Percentiles rank a stretch among this genome's conserved stretches.
Evolutionary conservation across 2,113 vertebrate species (phyloP).

Genomic region (Xiphorhynchus elegans): DNA sequence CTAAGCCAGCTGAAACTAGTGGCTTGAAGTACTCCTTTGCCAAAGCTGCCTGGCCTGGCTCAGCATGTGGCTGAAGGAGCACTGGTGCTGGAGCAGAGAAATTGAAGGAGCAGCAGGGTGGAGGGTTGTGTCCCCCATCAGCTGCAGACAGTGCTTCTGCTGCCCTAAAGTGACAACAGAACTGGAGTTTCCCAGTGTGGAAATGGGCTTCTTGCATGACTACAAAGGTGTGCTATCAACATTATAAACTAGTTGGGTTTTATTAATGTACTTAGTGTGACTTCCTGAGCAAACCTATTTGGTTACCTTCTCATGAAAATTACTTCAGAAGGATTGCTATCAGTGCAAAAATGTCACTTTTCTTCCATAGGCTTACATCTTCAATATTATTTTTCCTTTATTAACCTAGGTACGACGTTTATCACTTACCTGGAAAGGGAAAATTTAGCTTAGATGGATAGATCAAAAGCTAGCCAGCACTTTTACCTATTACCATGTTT

Average conservation of each 20-base stretch:
- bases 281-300: background rate
- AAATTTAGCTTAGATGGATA: background rate
- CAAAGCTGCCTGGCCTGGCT: background rate
- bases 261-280: background rate
- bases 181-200: background rate
- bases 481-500: background rate
- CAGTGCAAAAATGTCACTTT: background rate
- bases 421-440: background rate
- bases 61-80: background rate
- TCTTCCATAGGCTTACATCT: background rate
- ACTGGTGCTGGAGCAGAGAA: rapidly evolving
- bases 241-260: background rate
- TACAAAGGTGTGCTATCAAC: background rate
- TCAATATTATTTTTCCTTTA: background rate
- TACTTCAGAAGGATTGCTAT: background rate
- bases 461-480: background rate
- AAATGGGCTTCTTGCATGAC: background rate
- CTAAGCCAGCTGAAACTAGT: background rate
- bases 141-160: background rate
- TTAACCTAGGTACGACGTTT: background rate
- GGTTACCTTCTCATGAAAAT: background rate
- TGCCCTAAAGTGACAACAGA: background rate
- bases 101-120: background rate
- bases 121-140: no score
- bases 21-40: background rate